Conservation (phyloP, 2,797 vertebrate species). For the Ciconia nigra region DNA sequence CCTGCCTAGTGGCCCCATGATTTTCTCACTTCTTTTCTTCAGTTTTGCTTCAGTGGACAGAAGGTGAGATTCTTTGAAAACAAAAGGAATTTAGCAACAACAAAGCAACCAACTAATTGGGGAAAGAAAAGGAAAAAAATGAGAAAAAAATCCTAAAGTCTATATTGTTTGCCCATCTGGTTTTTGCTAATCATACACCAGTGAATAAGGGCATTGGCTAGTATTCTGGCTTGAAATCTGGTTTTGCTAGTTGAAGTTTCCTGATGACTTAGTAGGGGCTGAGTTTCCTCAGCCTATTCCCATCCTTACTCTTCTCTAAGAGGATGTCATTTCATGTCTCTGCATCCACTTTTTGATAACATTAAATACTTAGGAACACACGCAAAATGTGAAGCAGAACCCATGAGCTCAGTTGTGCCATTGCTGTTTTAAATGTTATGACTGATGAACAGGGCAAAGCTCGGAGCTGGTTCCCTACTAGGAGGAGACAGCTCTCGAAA, state of each 20-base stretch:
- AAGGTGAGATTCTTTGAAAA: slow-evolving; percentile 4
- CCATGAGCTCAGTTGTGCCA: background rate
- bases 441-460: background rate
- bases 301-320: background rate
- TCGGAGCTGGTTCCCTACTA: background rate
- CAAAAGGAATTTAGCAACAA: background rate
- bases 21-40: slow-evolving; percentile 33
- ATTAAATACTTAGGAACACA: background rate
- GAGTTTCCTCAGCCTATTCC: background rate
- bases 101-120: background rate
- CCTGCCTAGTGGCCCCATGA: slow-evolving; percentile 7
- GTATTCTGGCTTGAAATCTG: background rate
- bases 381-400: background rate
- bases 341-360: background rate
- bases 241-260: background rate
- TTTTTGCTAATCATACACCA: background rate
- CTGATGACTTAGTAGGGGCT: background rate
- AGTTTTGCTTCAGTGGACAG: slow-evolving; percentile 10
- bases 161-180: background rate
- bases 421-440: background rate
- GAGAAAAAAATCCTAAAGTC: background rate
- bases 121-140: background rate
- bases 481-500: background rate
- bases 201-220: background rate
- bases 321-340: background rate